Base-by-base conservation (phyloP, 1,140 invertebrate genomes). In the Vanessa tameamea region DNA sequence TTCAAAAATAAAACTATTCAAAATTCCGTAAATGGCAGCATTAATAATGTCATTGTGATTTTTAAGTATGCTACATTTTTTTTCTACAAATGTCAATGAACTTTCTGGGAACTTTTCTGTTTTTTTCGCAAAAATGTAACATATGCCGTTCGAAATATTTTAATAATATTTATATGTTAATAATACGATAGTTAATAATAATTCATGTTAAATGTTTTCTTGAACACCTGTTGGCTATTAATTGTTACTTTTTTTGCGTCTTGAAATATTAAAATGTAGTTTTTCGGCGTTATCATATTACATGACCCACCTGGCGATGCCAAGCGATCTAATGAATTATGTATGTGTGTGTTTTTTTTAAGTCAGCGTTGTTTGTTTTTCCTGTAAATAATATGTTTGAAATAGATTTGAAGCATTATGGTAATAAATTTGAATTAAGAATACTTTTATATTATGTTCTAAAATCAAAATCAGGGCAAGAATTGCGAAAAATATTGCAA, bases 251-350 rank as follows among this genome's bases (percentile, higher is more conserved):
- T 43, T 83, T 84, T 85, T 84, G 82, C 75, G 64, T 75, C 72
- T 72, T 48, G 74, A 78, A 81, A 83, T 64, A 70, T 73, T 75
- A 80, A 82, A 76, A 69, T 78, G 82, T 85, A 76, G 80, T 83
- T 83, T 84, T 87, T 84, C 77, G 81, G 79, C 76, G 48, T 75
- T 86, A 87, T 90, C 86, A 79, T 75, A 79, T 90, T 90, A 83
- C 87, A 71, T 9, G 65, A 69, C 79, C 55, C 82, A 84, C 78
- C 82, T 82, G 83, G 78, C 68, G 69, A 48, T 43, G 55, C 59
- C 57, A 68, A 57, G 16, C 9, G 71, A 65, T 75, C 75, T 73
- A 76, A 78, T 78, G 79, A 78, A 77, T 80, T 78, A 82, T 82
- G 67, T 81, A 82, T 82, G 75, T 20, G 13, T 82, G 75, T 20